Percentiles rank a stretch among this genome's conserved stretches.
phyloP scores from a whole-genome alignment of 1,140 invertebrate species.

The Prorops nasuta region DNA sequence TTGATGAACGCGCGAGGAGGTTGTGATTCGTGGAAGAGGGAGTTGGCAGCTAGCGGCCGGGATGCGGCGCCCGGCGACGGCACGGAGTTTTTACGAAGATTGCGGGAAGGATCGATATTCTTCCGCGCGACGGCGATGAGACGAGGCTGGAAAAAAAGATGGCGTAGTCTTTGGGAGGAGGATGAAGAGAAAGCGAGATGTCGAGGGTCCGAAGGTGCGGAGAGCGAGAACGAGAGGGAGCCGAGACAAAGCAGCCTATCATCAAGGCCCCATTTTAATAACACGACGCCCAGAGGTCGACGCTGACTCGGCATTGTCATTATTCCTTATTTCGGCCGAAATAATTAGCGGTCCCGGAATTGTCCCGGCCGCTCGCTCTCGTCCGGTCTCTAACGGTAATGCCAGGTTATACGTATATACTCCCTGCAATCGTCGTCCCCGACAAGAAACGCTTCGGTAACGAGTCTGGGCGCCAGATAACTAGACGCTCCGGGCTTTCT shows the following conservation, averaged over 20 bases:
- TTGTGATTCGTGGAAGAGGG: too few relatives aligned
- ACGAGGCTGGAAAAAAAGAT: background rate
- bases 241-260: conserved; percentile 20
- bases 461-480: conserved; percentile 41
- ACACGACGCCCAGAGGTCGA: conserved; percentile 11
- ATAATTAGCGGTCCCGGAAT: conserved; percentile 35
- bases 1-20: too few relatives aligned
- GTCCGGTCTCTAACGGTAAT: conserved; percentile 30
- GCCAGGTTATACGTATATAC: conserved; percentile 12
- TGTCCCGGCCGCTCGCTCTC: background rate
- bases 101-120: background rate
- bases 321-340: conserved; percentile 30
- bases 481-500: conserved; percentile 25
- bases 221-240: conserved; percentile 1
- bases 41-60: too few relatives aligned
- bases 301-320: conserved; percentile 30
- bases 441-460: conserved; percentile 20
- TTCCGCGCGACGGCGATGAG: background rate
- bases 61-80: too few relatives aligned
- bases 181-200: conserved; percentile 20
- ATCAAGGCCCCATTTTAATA: conserved; percentile 34
- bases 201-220: too few relatives aligned
- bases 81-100: too few relatives aligned
- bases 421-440: background rate
- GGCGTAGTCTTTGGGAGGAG: too few relatives aligned